phyloP scores from a whole-genome alignment of 1,140 invertebrate genomes.

The Drosophila neocordata region DNA sequence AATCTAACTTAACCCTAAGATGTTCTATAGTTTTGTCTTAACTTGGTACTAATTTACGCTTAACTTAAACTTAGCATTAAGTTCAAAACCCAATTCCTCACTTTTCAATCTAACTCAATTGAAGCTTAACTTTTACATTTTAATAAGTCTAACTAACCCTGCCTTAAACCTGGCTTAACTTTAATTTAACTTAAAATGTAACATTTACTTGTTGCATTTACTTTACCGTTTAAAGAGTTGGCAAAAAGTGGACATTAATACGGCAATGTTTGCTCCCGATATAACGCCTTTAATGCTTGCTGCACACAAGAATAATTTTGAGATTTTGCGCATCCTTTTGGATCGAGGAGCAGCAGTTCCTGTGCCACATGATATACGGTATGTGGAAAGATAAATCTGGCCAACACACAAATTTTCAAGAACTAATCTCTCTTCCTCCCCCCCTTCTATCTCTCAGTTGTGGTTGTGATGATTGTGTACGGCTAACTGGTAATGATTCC shows the following conservation, averaged over 20 bases:
- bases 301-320: slow-evolving; percentile 96
- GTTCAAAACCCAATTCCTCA: too few species aligned
- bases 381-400: slow-evolving; percentile 36
- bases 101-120: too few species aligned
- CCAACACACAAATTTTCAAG: background rate
- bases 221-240: slow-evolving; percentile 86
- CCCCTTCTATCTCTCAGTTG: slow-evolving; percentile 84
- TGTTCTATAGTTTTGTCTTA: too few species aligned
- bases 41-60: too few species aligned
- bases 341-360: slow-evolving; percentile 93
- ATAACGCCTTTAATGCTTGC: slow-evolving; percentile 96
- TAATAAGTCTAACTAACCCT: too few species aligned
- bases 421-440: background rate
- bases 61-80: too few species aligned
- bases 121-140: too few species aligned
- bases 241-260: slow-evolving; percentile 92
- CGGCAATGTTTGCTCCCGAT: slow-evolving; percentile 94
- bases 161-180: too few species aligned
- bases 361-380: slow-evolving; percentile 93
- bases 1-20: too few species aligned
- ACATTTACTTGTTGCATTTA: background rate
- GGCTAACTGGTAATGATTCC: slow-evolving; percentile 88
- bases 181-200: background rate
- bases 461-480: slow-evolving; percentile 91
- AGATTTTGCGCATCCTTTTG: slow-evolving; percentile 95